Evolutionary conservation across 2,797 vertebrate species (phyloP), one percentile per base, ranked within the genome.

Genomic region (Psittacula echo): DNA sequence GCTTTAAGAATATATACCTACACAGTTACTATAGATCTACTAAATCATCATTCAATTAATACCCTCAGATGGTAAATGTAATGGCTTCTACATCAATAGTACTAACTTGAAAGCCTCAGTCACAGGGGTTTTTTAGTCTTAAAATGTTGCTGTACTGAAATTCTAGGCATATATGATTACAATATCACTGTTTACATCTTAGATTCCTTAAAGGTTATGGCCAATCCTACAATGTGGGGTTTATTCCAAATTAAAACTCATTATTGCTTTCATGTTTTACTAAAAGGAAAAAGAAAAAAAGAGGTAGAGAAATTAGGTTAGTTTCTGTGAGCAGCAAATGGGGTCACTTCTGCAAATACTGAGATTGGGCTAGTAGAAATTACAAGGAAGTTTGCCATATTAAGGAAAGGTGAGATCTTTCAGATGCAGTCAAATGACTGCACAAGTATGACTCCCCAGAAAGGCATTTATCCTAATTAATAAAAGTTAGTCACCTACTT

Each of bases 401-500:
- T 44, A 67, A 80, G 70, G 75, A 83, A 93, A 89, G 45, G 79
- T 34, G 80, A 90, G 83, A 68, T 23, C 47, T 47, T 92, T 77
- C 61, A 67, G 53, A 75, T 50, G 66, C n/a, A 81, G 61, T 68
- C 53, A 87, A 90, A 56, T 8, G 44, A 73, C 77, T 39, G 41
- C 65, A 76, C 41, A 87, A 71, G 85, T 89, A 82, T 26, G 41
- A 90, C 68, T 95, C 75, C 75, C 89, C 53, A 87, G 89, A 80
- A 95, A 83, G 89, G 68, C 85, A 92, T 93, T 95, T 85, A 79
- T 93, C 67, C 45, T 83, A 85, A 89, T 91, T 74, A 94, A 26
- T 85, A 95, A 76, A 29, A 90, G 78, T 61, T 89, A 85, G 51
- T 66, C 92, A 93, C 85, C 94, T 92, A 91, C 85, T 93, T 90